Percentiles rank a stretch among this genome's conserved stretches.
Evolutionary conservation across 2,888 invertebrate genomes (phyloP).

Genomic region (Odontomyia ornata): DNA sequence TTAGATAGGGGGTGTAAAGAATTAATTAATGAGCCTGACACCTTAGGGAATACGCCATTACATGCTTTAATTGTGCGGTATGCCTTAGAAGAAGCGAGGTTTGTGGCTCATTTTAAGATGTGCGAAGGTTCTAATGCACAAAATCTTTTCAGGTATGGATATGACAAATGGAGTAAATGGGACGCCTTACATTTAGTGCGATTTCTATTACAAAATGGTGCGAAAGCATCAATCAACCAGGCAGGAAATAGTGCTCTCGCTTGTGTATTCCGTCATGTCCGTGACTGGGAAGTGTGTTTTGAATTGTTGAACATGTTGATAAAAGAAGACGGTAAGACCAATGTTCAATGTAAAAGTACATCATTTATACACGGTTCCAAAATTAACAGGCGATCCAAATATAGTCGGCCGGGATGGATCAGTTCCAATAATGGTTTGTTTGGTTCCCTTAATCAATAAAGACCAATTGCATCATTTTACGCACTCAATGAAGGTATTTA

Average conservation of each 20-base stretch:
- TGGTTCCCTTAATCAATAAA: slow-evolving; percentile 78
- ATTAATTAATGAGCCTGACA: slow-evolving; percentile 76
- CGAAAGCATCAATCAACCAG: slow-evolving; percentile 75
- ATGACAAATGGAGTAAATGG: slow-evolving; percentile 78
- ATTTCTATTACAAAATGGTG: slow-evolving; percentile 71
- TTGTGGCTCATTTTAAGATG: slow-evolving; percentile 8
- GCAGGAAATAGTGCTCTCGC: slow-evolving; percentile 74
- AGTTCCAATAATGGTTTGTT: slow-evolving; percentile 77
- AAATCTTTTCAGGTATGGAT: slow-evolving; percentile 66
- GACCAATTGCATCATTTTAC: slow-evolving; percentile 77
- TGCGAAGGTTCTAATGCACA: too few species aligned
- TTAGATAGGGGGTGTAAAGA: slow-evolving; percentile 78
- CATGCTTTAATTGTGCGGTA: slow-evolving; percentile 73
- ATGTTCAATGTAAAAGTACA: not conserved
- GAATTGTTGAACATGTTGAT: slow-evolving; percentile 64
- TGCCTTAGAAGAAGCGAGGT: slow-evolving; percentile 73
- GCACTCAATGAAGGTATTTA: slow-evolving; percentile 74
- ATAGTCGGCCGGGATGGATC: slow-evolving; percentile 77
- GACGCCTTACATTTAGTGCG: slow-evolving; percentile 76
- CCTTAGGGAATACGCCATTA: slow-evolving; percentile 77
- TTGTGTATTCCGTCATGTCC: slow-evolving; percentile 74
- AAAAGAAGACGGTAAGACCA: slow-evolving; percentile 60
- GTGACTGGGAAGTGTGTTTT: slow-evolving; percentile 73
- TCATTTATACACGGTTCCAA: slow-evolving; percentile 4
- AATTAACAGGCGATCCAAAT: slow-evolving; percentile 69